These are phyloP conservation scores for Protonibea diacanthus DNA, from an alignment of 2,797 vertebrate species.

Conservation along the genomic window DNA sequence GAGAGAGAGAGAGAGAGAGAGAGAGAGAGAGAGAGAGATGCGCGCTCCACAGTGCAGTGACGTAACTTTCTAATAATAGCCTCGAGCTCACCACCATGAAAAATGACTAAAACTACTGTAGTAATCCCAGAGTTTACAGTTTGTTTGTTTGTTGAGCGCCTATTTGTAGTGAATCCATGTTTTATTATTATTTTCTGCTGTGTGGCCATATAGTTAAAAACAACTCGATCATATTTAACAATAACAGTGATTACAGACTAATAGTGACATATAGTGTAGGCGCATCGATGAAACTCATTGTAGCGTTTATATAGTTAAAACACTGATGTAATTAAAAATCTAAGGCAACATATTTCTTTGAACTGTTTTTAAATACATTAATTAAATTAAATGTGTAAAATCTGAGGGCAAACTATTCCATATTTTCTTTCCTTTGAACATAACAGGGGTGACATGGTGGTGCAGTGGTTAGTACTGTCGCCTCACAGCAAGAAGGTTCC, in stretches of 20 bases:
- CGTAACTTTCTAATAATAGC: slow-evolving; percentile 68
- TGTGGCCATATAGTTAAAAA: too few relatives aligned
- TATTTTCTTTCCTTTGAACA: too few relatives aligned
- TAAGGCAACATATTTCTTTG: too few relatives aligned
- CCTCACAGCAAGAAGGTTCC: too few relatives aligned
- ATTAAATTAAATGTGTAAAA: too few relatives aligned
- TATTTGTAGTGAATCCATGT: neutral
- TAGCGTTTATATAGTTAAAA: too few relatives aligned
- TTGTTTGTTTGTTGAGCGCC: neutral
- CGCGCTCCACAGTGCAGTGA: slow-evolving; percentile 43
- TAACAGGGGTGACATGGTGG: too few relatives aligned
- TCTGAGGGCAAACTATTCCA: too few relatives aligned
- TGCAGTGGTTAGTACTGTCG: too few relatives aligned
- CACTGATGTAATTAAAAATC: too few relatives aligned
- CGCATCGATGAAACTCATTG: neutral
- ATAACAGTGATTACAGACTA: neutral
- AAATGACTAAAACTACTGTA: neutral
- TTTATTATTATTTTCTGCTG: neutral
- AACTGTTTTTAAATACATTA: too few relatives aligned
- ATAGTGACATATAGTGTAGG: neutral
- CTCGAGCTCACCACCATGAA: neutral
- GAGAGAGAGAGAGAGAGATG: neutral
- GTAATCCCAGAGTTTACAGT: neutral
- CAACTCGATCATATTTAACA: neutral
- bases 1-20: neutral